Evolutionary conservation across 2,113 vertebrate species (phyloP), one percentile per base, ranked within the genome.

Genomic region (Sinocyclocheilus grahami): DNA sequence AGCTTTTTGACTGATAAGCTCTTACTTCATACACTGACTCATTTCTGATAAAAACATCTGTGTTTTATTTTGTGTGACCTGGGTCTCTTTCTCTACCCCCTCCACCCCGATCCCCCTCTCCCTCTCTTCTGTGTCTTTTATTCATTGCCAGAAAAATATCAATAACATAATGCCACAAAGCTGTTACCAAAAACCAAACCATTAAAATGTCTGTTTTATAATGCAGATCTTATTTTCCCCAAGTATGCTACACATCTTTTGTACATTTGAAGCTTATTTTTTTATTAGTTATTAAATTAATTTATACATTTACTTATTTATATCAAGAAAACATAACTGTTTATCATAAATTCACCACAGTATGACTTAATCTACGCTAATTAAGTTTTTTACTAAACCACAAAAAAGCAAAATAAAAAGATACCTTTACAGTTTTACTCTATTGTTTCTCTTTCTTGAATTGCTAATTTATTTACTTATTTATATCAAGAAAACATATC

Each of bases 41-140:
- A 93, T 91, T 93, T 91, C 88, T 93, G 93, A 94, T 94, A 86
- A 79, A 93, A 94, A 94, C 93, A 93, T 94, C 93, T 94, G 94
- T 91, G 90, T 91, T 90, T 90, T n/a, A n/a, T n/a, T n/a, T n/a
- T n/a, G 83, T 92, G 86, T 91, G 91, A 89, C 93, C 88, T 85
- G 74, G 48, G 90, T 92, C 92, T 89, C 86, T 65, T 79, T 88
- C 84, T 91, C 42, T 0, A 87, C 72, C 63, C 71, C 42, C 78
- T n/a, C 12, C 51, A 42, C 20, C 74, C 27, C 39, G 18, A 60
- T 82, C 74, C 71, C 82, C 58, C 30, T 53, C 27, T 63, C 55
- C 37, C 53, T 72, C 63, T 83, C 60, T 69, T 79, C 79, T 81
- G 78, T 13, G 75, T 77, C 84, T 90, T 90, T 88, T 85, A 88